These are phyloP conservation scores for Raja brachyura DNA, from an alignment of 2,113 vertebrate genomes.

Conservation along the genomic window DNA sequence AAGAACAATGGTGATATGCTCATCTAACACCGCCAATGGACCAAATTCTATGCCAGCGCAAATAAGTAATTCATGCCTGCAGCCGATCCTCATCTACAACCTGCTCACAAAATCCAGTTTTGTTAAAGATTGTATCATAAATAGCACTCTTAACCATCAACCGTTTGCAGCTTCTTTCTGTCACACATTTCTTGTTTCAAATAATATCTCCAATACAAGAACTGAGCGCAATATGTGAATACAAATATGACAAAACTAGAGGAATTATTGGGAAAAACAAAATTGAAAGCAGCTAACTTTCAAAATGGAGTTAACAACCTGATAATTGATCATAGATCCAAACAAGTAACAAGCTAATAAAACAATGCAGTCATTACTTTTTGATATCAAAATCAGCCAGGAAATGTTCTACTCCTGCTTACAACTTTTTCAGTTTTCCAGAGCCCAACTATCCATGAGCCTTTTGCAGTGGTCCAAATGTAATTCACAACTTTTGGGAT, in stretches of 20 bases:
- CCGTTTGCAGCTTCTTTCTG: background rate
- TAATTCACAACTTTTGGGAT: too few relatives aligned
- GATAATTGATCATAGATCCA: background rate
- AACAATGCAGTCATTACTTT: background rate
- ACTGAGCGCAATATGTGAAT: background rate
- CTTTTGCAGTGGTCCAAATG: too few relatives aligned
- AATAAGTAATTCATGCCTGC: background rate
- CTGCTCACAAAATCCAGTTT: constrained; percentile 25
- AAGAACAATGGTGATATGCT: constrained; percentile 15
- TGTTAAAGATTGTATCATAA: constrained; percentile 7
- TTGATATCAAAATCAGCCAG: background rate
- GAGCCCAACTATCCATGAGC: too few relatives aligned
- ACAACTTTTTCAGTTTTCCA: background rate
- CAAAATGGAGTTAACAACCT: background rate
- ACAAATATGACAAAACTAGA: background rate
- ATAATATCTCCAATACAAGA: background rate
- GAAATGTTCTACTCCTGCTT: background rate
- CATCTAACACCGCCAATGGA: background rate
- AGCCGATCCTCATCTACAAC: constrained; percentile 1
- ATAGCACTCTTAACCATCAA: background rate
- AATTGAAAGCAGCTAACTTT: background rate
- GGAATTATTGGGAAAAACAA: background rate
- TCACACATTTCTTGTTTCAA: background rate
- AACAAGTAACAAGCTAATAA: background rate
- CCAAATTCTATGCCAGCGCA: background rate